A percentile compares a stretch with the other conserved stretches of the same genome.
phyloP scores from a whole-genome alignment of 2,113 vertebrate species.

The Pungitius pungitius region DNA sequence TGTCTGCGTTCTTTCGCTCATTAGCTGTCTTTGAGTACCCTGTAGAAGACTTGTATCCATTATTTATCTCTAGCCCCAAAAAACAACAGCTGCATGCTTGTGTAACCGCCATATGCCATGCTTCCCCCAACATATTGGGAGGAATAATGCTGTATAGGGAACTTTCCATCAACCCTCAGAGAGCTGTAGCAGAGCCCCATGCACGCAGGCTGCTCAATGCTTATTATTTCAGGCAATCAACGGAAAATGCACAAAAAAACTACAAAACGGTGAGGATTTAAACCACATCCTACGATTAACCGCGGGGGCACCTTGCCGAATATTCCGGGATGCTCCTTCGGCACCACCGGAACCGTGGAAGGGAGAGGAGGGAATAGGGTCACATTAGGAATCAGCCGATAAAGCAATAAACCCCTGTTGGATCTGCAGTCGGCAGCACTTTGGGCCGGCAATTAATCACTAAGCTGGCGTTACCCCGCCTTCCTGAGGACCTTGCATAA shows the following conservation, averaged over 20 bases:
- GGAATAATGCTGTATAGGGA: conserved; percentile 56
- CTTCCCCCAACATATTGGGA: conserved; percentile 68
- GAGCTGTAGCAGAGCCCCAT: conserved; percentile 40
- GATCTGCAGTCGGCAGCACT: conserved; percentile 76
- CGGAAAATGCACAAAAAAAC: conserved; percentile 33
- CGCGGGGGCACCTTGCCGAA: conserved; percentile 37
- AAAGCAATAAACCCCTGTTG: conserved; percentile 77
- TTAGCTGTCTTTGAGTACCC: conserved; percentile 74
- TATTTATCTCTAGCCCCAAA: conserved; percentile 74
- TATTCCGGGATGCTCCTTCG: conserved; percentile 47
- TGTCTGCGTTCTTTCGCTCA: conserved; percentile 72
- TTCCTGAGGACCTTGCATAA: conserved; percentile 64
- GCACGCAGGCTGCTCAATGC: conserved; percentile 36
- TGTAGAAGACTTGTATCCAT: conserved; percentile 75
- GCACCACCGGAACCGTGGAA: conserved; percentile 44
- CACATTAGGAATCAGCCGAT: conserved; percentile 78
- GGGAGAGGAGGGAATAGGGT: conserved; percentile 53
- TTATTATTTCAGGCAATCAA: conserved; percentile 19
- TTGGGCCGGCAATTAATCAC: conserved; percentile 77
- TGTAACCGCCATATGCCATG: conserved; percentile 75
- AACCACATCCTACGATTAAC: conserved; percentile 42
- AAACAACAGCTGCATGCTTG: conserved; percentile 78
- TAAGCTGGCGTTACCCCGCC: conserved; percentile 67
- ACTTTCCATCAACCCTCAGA: conserved; percentile 55
- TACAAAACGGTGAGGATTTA: conserved; percentile 23